Evolutionary conservation across 1,140 invertebrate genomes (phyloP).

Genomic region (Teleogryllus occipitalis): DNA sequence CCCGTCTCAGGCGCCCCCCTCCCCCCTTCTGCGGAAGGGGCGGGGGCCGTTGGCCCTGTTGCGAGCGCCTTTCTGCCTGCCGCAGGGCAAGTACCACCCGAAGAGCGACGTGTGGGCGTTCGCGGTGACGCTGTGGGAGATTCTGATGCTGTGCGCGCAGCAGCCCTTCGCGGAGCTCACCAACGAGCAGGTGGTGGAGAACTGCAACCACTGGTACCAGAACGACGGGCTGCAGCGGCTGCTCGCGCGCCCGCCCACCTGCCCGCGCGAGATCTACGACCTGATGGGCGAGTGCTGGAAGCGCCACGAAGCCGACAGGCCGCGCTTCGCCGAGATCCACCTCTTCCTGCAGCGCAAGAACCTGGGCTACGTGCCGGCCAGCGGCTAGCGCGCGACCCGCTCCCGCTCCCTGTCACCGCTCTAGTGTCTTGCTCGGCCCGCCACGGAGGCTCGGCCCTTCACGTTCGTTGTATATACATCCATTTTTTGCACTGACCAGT

Average conservation of each 20-base stretch:
- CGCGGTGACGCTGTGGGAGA: slow-evolving; percentile 69
- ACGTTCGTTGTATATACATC: background rate
- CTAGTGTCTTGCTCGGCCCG: too few relatives aligned
- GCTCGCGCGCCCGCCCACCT: slow-evolving; percentile 45
- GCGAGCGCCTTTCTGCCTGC: slow-evolving; percentile 11
- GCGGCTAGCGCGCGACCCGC: slow-evolving; percentile 6
- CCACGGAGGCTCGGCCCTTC: background rate
- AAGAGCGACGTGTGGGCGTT: slow-evolving; percentile 73
- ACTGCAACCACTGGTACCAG: slow-evolving; percentile 59
- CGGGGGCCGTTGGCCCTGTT: too few relatives aligned
- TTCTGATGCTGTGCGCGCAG: slow-evolving; percentile 61
- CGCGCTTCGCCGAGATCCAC: slow-evolving; percentile 64
- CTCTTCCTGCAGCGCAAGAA: slow-evolving; percentile 63
- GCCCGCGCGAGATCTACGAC: slow-evolving; percentile 60
- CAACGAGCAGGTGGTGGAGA: slow-evolving; percentile 67
- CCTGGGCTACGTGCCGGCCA: slow-evolving; percentile 39
- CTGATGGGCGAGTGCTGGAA: slow-evolving; percentile 72
- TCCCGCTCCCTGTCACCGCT: background rate
- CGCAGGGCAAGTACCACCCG: slow-evolving; percentile 59
- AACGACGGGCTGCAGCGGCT: slow-evolving; percentile 37
- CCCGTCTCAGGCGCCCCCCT: too few relatives aligned
- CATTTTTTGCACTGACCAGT: background rate
- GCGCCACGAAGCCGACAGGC: slow-evolving; percentile 51
- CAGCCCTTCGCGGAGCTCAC: slow-evolving; percentile 64
- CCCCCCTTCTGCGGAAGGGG: too few relatives aligned